Conservation (phyloP, 1,140 invertebrate species). For the Papilio dardanus region DNA sequence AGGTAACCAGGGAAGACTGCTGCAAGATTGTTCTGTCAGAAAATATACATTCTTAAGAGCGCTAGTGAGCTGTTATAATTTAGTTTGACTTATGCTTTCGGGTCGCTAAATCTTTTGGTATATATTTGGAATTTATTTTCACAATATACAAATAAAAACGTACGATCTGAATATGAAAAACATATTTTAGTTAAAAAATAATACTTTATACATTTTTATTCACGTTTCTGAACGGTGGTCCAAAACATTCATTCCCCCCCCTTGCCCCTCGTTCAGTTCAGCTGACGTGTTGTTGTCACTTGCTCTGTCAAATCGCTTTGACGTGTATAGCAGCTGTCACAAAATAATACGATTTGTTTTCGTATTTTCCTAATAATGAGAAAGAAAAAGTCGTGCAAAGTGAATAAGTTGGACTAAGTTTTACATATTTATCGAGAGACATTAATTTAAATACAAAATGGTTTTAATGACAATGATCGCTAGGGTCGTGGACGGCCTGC, state of each 20-base stretch:
- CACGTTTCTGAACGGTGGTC: slow-evolving; percentile 44
- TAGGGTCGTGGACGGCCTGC: slow-evolving; percentile 96
- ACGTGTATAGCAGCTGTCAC: slow-evolving; percentile 70
- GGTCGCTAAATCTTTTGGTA: too few relatives aligned
- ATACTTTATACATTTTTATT: background rate
- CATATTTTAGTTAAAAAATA: too few relatives aligned
- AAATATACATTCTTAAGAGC: too few relatives aligned
- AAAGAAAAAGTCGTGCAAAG: slow-evolving; percentile 64
- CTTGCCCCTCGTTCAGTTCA: too few relatives aligned
- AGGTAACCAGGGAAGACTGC: too few relatives aligned
- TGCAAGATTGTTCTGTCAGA: too few relatives aligned
- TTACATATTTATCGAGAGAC: slow-evolving; percentile 48
- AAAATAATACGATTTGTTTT: slow-evolving; percentile 55
- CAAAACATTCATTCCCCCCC: slow-evolving; percentile 49
- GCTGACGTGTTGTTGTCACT: slow-evolving; percentile 67
- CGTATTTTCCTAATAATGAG: slow-evolving; percentile 66
- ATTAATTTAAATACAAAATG: slow-evolving; percentile 85
- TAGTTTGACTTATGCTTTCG: too few relatives aligned
- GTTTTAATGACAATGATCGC: slow-evolving; percentile 99
- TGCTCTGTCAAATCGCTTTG: slow-evolving; percentile 61
- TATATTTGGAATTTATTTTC: too few relatives aligned
- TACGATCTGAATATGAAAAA: too few relatives aligned
- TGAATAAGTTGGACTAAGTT: slow-evolving; percentile 43
- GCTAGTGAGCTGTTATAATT: too few relatives aligned
- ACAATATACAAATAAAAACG: too few relatives aligned